Evolutionary conservation across 2,113 vertebrate species (phyloP).

Genomic region (Symphodus melops): DNA sequence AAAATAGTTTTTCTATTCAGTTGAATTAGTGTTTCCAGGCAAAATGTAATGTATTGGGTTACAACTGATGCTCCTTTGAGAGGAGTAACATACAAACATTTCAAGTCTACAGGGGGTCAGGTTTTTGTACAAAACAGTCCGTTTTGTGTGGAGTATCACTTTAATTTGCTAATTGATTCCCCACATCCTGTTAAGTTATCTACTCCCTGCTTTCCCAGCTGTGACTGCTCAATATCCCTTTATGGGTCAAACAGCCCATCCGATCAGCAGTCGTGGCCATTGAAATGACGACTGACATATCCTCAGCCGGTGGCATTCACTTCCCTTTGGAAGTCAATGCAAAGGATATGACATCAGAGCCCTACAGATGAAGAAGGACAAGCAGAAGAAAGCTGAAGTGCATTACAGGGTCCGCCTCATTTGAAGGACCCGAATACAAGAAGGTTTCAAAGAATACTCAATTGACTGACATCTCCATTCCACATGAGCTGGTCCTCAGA

Average conservation of each 20-base stretch:
- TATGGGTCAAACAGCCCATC: slow-evolving; percentile 32
- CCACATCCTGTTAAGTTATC: slow-evolving; percentile 48
- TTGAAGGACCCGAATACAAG: neutral
- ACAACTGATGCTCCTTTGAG: neutral
- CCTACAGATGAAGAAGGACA: slow-evolving; percentile 36
- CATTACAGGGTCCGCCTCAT: slow-evolving; percentile 52
- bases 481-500: neutral
- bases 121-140: neutral
- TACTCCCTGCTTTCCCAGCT: slow-evolving; percentile 47
- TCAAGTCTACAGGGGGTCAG: neutral
- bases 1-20: too few species aligned
- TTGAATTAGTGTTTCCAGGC: too few species aligned
- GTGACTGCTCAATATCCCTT: slow-evolving; percentile 28
- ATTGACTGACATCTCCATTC: neutral
- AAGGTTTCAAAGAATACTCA: neutral
- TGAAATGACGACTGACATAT: slow-evolving; percentile 68
- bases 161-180: slow-evolving; percentile 48
- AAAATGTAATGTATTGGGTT: too few species aligned
- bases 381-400: slow-evolving; percentile 25
- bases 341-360: slow-evolving; percentile 74
- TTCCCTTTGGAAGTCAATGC: slow-evolving; percentile 70
- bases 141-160: slow-evolving; percentile 59
- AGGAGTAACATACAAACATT: neutral
- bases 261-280: slow-evolving; percentile 26
- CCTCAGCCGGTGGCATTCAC: slow-evolving; percentile 67